A percentile compares a stretch with the other conserved stretches of the same genome.
These are phyloP conservation scores for Phalacrocorax aristotelis DNA, from an alignment of 2,113 vertebrate species.

Conservation along the genomic window DNA sequence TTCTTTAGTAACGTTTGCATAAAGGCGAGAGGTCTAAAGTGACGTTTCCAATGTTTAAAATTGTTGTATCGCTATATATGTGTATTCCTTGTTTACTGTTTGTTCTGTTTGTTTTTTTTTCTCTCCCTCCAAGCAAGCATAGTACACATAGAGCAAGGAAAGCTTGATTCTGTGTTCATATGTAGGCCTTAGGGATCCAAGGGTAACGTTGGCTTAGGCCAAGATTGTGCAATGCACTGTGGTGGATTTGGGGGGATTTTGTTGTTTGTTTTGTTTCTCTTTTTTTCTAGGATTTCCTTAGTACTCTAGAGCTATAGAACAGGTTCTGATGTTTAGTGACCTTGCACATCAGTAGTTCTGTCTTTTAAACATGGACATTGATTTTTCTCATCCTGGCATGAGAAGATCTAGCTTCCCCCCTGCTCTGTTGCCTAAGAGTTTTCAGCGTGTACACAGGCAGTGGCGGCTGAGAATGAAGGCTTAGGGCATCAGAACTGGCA, in stretches of 20 bases:
- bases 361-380: slow-evolving; percentile 30
- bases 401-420: slow-evolving; percentile 2
- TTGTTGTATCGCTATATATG: neutral
- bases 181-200: neutral
- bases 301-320: neutral
- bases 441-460: neutral
- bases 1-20: neutral
- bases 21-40: neutral
- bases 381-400: slow-evolving; percentile 20
- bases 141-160: neutral
- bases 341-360: slow-evolving; percentile 13
- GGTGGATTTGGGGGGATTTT: no score
- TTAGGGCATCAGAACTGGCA: neutral
- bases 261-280: neutral
- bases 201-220: neutral
- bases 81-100: neutral
- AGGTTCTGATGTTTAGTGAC: slow-evolving; percentile 1
- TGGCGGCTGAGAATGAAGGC: neutral
- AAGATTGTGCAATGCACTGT: neutral
- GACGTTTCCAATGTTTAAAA: neutral
- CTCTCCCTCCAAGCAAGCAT: neutral
- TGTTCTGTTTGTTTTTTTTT: neutral
- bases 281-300: slow-evolving; percentile 4
- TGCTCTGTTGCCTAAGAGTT: neutral
- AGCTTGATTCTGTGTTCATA: neutral